Conservation (phyloP, 1,140 invertebrate species). For the Ctenoplectra terminalis region DNA sequence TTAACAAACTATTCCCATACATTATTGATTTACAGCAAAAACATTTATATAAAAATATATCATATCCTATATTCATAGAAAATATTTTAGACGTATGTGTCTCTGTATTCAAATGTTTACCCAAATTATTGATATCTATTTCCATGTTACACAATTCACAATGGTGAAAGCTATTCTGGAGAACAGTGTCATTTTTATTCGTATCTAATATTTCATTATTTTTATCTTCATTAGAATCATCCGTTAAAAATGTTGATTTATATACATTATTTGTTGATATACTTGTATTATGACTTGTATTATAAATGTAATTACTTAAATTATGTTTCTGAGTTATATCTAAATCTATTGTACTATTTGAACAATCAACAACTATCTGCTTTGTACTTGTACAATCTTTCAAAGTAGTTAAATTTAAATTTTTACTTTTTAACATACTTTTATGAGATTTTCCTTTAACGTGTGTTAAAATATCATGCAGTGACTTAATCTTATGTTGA, state of each 20-base stretch:
- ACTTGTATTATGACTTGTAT: neutral
- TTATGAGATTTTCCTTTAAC: neutral
- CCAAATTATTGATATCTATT: neutral
- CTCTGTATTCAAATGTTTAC: neutral
- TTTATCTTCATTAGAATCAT: too few relatives aligned
- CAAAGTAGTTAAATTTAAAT: neutral
- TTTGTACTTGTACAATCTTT: neutral
- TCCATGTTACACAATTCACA: slow-evolving; percentile 17
- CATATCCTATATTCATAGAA: neutral
- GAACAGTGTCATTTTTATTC: neutral
- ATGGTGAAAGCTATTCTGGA: neutral
- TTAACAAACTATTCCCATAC: neutral
- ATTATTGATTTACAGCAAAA: slow-evolving; percentile 13
- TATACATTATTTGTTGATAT: neutral
- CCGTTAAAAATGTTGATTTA: too few relatives aligned
- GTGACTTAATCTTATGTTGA: neutral
- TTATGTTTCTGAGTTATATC: neutral
- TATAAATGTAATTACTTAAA: neutral
- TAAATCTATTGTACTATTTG: neutral
- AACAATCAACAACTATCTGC: neutral
- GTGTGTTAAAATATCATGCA: neutral
- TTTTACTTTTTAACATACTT: neutral
- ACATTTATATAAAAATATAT: slow-evolving; percentile 22
- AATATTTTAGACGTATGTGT: neutral
- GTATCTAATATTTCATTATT: neutral